Percentiles rank a stretch among this genome's conserved stretches.
phyloP scores from a whole-genome alignment of 1,140 invertebrate genomes.

The Scaptomyza hsui region DNA sequence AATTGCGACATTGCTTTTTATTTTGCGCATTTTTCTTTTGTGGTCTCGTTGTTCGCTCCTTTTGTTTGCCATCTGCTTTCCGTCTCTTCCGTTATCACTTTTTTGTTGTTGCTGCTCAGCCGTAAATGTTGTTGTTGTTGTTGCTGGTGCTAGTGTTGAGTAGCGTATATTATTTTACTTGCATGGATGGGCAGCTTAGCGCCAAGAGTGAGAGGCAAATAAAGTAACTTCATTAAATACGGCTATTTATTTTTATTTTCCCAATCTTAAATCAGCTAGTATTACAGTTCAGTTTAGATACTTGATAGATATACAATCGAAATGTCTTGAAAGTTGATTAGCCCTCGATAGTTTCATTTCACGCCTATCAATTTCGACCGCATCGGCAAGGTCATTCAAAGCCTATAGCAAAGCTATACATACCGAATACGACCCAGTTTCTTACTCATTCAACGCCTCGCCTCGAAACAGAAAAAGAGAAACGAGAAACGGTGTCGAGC shows the following conservation, averaged over 20 bases:
- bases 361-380: background rate
- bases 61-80: slow-evolving; percentile 27
- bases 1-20: slow-evolving; percentile 32
- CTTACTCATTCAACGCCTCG: slow-evolving; percentile 32
- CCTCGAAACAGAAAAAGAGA: background rate
- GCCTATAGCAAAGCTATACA: slow-evolving; percentile 7
- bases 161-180: slow-evolving; percentile 38
- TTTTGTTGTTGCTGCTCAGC: slow-evolving; percentile 2
- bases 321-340: no score
- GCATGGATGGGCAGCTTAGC: slow-evolving; percentile 36
- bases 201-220: slow-evolving; percentile 51
- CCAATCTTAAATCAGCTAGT: no score
- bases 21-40: slow-evolving; percentile 40
- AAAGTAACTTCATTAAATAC: slow-evolving; percentile 26
- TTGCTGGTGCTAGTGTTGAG: background rate
- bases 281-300: no score
- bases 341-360: background rate
- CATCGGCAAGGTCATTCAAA: slow-evolving; percentile 19
- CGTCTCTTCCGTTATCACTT: slow-evolving; percentile 35
- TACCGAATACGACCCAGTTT: slow-evolving; percentile 34
- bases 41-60: slow-evolving; percentile 27
- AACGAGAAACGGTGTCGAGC: background rate
- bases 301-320: no score
- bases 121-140: slow-evolving; percentile 14
- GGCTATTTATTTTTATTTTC: no score